A percentile compares a stretch with the other conserved stretches of the same genome.
Evolutionary conservation across 2,113 vertebrate species (phyloP).

Genomic region (sheep (Ovis aries)): DNA sequence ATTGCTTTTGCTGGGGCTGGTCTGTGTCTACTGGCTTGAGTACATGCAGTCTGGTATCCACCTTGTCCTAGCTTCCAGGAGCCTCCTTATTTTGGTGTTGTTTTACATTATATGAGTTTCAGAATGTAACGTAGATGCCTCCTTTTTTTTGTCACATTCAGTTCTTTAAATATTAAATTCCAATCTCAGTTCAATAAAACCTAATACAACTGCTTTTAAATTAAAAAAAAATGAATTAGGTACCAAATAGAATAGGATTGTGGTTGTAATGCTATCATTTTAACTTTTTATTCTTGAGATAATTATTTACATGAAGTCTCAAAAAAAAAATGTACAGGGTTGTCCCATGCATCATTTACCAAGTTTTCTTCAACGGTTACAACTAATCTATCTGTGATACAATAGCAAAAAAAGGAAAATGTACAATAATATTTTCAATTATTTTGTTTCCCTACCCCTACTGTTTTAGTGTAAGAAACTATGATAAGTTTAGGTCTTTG

Average conservation of each 20-base stretch:
- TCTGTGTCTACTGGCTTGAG: background rate
- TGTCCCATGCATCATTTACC: background rate
- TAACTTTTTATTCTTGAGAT: background rate
- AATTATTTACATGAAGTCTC: background rate
- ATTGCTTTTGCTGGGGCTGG: background rate
- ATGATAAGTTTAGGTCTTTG: background rate
- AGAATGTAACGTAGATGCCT: background rate
- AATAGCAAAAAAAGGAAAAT: background rate
- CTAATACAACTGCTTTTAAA: background rate
- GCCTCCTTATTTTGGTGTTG: background rate
- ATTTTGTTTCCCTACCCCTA: background rate
- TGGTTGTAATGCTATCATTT: background rate
- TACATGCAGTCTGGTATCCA: background rate
- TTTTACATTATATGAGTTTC: conserved; percentile 16
- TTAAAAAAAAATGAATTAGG: background rate
- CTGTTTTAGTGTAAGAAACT: background rate
- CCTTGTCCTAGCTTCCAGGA: background rate
- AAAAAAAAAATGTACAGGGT: background rate
- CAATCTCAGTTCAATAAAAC: background rate
- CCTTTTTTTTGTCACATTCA: background rate
- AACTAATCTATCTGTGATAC: background rate
- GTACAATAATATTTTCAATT: background rate
- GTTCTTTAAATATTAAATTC: conserved; percentile 45
- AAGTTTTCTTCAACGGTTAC: background rate
- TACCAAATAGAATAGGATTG: background rate